phyloP scores from a whole-genome alignment of 1,140 invertebrate species.

The Trissolcus basalis region DNA sequence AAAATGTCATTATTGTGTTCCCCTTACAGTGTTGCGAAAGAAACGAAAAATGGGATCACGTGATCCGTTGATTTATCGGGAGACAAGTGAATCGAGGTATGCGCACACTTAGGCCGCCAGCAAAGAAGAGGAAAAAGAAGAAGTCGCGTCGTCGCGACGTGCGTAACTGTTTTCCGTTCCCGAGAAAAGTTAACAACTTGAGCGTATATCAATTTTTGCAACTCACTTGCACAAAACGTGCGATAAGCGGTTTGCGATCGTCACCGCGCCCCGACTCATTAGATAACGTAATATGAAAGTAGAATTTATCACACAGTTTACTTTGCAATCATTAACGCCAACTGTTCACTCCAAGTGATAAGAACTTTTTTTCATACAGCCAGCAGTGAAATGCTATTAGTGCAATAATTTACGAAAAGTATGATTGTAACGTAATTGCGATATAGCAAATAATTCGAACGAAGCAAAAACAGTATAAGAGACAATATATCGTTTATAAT shows the following conservation, averaged over 20 bases:
- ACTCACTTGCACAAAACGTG: constrained; percentile 42
- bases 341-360: constrained; percentile 54
- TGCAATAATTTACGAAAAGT: constrained; percentile 54
- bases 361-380: constrained; percentile 44
- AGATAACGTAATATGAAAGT: constrained; percentile 61
- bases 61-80: constrained; percentile 45
- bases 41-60: constrained; percentile 39
- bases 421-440: constrained; percentile 45
- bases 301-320: constrained; percentile 60
- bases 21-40: constrained; percentile 11
- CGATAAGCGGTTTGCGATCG: constrained; percentile 59
- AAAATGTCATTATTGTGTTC: constrained; percentile 32
- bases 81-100: constrained; percentile 45
- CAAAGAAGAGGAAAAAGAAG: constrained; percentile 25
- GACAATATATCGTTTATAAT: constrained; percentile 23
- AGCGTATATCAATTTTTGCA: constrained; percentile 41
- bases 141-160: constrained; percentile 58
- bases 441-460: constrained; percentile 43
- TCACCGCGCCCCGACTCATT: constrained; percentile 55
- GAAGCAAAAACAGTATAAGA: constrained; percentile 18
- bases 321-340: constrained; percentile 60
- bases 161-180: constrained; percentile 71
- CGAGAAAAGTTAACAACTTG: constrained; percentile 69
- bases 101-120: constrained; percentile 8
- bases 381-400: constrained; percentile 54